Base-by-base conservation (phyloP, 2,113 vertebrate genomes). In the Myotis yumanensis region DNA sequence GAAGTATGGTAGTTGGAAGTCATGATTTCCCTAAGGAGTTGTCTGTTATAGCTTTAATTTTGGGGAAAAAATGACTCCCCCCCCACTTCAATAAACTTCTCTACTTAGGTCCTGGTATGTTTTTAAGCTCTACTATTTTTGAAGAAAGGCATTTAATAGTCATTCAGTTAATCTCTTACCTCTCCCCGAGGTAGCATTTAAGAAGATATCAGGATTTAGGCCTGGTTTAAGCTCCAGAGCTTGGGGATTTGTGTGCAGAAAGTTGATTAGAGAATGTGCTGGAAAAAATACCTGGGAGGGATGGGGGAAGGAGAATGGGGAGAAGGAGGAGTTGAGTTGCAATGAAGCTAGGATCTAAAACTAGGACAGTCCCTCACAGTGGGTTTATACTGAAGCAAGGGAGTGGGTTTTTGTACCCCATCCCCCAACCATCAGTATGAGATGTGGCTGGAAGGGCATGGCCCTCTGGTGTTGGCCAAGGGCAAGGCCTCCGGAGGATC, bases 31-130 rank as follows among this genome's bases (percentile, higher is more conserved):
- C 30, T 25, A 30, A 87, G 73, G 72, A 85, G 85, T 92, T 89
- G 68, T 86, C 81, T 90, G 35, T 68, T 87, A 79, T 35, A 68
- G 35, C 35, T 96, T 97, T 94, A 93, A 68, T 86, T 64, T 81
- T 57, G 2, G 37, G 43, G 46, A 7, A 48, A 59, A 83, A 87
- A 79, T 30, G 28, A 68, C 52, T 80, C 52, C 16, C 32, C 3
- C 3, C 37, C 82, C n/a, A n/a, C 82, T 73, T 43, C 62, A 79
- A 40, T 79, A 72, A 95, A 51, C 62, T 83, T 91, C 86, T 88
- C 43, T 72, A 59, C 48, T 89, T 88, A 40, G 25, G 30, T 89
- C 73, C 52, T 80, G 59, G 66, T 93, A 5, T 93, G 88, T 92
- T 84, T 94, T 96, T 94, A 91, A 90, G 7, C 11, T 57, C 11